Percentiles rank a stretch among this genome's conserved stretches.
These are phyloP conservation scores for Sebastes diaconus DNA, from an alignment of 2,797 vertebrate species.

Conservation along the genomic window DNA sequence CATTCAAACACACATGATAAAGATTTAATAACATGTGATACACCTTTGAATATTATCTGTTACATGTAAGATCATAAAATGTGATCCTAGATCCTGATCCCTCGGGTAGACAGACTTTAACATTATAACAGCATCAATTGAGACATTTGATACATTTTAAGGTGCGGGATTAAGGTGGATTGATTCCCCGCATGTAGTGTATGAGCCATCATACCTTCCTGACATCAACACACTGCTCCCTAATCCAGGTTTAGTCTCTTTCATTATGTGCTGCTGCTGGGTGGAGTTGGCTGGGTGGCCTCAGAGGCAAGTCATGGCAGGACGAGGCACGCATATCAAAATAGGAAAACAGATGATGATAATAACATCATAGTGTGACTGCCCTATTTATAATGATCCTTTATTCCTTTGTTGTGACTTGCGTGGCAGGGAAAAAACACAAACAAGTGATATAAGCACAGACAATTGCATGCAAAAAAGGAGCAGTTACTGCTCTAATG, in stretches of 20 bases:
- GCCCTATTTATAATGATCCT: not conserved
- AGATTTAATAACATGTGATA: not conserved
- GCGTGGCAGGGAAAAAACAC: not conserved
- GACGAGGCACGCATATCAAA: not conserved
- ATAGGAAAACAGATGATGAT: not conserved
- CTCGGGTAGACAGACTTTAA: not conserved
- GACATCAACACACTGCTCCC: conserved; percentile 9
- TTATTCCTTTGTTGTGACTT: not conserved
- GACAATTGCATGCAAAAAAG: not conserved
- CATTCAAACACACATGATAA: not conserved
- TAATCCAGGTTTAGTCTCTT: conserved; percentile 13
- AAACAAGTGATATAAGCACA: not conserved
- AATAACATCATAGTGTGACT: not conserved
- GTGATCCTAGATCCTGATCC: not conserved
- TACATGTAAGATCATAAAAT: not conserved
- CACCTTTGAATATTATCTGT: not conserved
- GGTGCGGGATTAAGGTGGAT: not conserved
- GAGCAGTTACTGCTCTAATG: not conserved
- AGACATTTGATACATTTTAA: not conserved
- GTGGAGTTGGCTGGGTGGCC: not conserved
- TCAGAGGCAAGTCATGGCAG: conserved; percentile 14
- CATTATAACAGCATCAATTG: not conserved
- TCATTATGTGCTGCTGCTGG: not conserved
- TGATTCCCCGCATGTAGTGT: not conserved
- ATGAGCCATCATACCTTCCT: not conserved